Evolutionary conservation across 2,113 vertebrate species (phyloP).

Genomic region (Petroica traversi): DNA sequence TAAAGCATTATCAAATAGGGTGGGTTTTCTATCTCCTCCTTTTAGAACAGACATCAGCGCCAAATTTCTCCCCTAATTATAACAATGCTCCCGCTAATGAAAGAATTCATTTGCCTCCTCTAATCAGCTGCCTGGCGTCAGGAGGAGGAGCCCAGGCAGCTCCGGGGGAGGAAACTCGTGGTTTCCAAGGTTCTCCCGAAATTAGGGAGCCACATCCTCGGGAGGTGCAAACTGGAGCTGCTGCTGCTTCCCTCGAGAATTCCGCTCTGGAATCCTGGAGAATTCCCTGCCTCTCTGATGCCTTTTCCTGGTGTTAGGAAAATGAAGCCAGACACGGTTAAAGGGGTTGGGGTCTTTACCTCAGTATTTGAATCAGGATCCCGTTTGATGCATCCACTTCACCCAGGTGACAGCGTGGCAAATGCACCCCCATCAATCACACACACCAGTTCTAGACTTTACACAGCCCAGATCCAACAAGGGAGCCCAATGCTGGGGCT

Average conservation of each 20-base stretch:
- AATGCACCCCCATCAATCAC: too few relatives aligned
- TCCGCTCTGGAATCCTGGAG: neutral
- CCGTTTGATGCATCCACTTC: too few relatives aligned
- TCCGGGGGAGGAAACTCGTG: neutral
- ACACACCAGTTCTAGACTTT: too few relatives aligned
- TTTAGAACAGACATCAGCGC: neutral
- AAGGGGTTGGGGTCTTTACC: too few relatives aligned
- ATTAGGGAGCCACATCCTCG: neutral
- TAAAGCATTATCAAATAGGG: neutral
- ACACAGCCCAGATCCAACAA: too few relatives aligned
- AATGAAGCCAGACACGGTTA: too few relatives aligned
- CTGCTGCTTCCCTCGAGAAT: neutral
- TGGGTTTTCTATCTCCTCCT: neutral
- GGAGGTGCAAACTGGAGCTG: neutral
- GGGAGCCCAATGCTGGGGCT: too few relatives aligned
- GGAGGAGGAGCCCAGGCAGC: neutral
- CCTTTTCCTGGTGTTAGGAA: too few relatives aligned
- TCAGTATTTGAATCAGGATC: too few relatives aligned
- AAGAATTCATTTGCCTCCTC: slow-evolving; percentile 38
- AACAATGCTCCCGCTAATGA: slow-evolving; percentile 47
- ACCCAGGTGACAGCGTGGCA: too few relatives aligned
- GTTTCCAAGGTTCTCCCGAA: neutral
- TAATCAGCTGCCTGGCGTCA: slow-evolving; percentile 1
- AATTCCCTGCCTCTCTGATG: neutral
- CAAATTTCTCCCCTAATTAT: slow-evolving; percentile 36